phyloP scores from a whole-genome alignment of 2,113 vertebrate genomes.

The Zosterops pallidus region DNA sequence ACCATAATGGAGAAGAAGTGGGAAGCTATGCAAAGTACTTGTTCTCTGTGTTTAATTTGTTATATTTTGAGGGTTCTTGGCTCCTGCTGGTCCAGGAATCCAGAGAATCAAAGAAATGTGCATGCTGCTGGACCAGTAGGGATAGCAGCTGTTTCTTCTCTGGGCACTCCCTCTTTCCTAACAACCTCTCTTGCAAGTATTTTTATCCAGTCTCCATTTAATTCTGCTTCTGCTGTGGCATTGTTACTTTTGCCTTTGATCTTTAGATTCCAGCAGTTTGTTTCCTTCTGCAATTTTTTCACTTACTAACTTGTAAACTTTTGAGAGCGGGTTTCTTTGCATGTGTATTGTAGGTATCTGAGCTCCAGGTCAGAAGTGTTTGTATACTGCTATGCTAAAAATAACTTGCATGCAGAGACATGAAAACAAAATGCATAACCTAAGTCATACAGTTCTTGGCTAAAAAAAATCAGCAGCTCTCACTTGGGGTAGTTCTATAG shows the following conservation, averaged over 20 bases:
- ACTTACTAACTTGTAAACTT: background rate
- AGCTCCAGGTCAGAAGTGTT: background rate
- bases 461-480: background rate
- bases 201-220: background rate
- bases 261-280: background rate
- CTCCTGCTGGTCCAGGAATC: conserved; percentile 24
- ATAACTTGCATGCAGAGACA: background rate
- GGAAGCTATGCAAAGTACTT: background rate
- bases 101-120: conserved; percentile 7
- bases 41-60: background rate
- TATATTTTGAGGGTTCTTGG: background rate
- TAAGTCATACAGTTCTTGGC: background rate
- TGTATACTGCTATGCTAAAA: background rate
- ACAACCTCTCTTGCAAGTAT: background rate
- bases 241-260: background rate
- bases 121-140: background rate
- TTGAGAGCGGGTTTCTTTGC: background rate
- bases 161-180: background rate
- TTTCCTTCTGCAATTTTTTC: background rate
- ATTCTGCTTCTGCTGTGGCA: background rate
- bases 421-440: background rate
- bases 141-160: conserved; percentile 14
- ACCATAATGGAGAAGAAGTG: background rate
- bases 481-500: background rate
- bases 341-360: background rate